Conservation (phyloP, 2,797 vertebrate genomes). For the Acanthornis magna region DNA sequence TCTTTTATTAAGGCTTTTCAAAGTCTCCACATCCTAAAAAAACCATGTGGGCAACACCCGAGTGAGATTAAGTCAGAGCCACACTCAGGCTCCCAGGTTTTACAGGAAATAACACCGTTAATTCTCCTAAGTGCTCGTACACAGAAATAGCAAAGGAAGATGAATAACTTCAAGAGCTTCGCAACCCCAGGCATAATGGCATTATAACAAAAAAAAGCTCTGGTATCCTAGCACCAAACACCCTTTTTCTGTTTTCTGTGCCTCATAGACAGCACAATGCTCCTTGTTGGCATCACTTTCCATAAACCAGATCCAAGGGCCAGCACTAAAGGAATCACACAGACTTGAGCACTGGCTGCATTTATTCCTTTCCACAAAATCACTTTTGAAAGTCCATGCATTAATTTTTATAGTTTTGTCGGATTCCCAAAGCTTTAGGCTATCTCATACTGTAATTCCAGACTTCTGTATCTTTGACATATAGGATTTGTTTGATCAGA, state of each 20-base stretch:
- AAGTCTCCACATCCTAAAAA: background rate
- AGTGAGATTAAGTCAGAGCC: background rate
- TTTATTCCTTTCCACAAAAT: background rate
- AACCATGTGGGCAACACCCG: background rate
- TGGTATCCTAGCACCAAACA: background rate
- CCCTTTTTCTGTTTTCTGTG: background rate
- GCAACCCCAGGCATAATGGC: background rate
- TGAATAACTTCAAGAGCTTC: background rate
- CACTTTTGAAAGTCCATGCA: background rate
- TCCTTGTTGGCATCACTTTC: background rate
- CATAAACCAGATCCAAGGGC: background rate
- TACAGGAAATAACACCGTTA: background rate
- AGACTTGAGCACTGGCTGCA: background rate
- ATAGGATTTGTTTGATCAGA: background rate
- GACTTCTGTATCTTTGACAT: background rate
- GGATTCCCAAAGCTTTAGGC: background rate
- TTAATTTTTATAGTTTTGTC: background rate
- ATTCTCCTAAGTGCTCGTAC: constrained; percentile 4
- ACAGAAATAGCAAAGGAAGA: constrained; percentile 3
- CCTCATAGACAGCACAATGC: too few species aligned
- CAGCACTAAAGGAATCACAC: background rate
- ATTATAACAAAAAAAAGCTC: background rate
- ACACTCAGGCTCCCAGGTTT: background rate
- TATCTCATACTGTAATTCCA: background rate
- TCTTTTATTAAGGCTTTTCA: constrained; percentile 37